Conservation (phyloP, 2,888 invertebrate genomes). For the Chironomus tentans region DNA sequence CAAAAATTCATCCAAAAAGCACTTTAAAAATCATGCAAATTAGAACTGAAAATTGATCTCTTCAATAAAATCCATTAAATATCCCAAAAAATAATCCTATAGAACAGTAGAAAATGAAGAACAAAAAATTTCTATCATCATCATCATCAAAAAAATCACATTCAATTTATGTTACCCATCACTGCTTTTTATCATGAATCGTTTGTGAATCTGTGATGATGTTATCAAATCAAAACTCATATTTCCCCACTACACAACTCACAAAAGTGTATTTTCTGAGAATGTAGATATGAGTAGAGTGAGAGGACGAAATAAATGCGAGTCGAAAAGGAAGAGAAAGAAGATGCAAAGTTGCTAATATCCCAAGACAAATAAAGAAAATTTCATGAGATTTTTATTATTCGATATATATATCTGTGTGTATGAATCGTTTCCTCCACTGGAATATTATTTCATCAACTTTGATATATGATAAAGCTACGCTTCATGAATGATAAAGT, state of each 20-base stretch:
- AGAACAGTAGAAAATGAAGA: too few relatives aligned
- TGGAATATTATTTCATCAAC: slow-evolving; percentile 25
- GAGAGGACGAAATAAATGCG: neutral
- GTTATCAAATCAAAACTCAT: slow-evolving; percentile 27
- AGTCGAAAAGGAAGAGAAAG: neutral
- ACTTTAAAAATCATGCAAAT: too few relatives aligned
- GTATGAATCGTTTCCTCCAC: neutral
- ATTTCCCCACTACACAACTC: slow-evolving; percentile 16
- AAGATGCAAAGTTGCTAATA: slow-evolving; percentile 1
- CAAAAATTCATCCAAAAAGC: too few relatives aligned
- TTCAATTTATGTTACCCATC: neutral
- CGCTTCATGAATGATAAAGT: slow-evolving; percentile 19
- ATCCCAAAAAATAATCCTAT: too few relatives aligned
- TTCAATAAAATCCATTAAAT: too few relatives aligned
- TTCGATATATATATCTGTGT: neutral
- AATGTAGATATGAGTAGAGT: neutral
- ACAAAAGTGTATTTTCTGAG: slow-evolving; percentile 3
- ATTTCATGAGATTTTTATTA: slow-evolving; percentile 21
- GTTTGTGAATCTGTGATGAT: slow-evolving; percentile 24
- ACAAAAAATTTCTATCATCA: neutral
- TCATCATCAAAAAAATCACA: neutral
- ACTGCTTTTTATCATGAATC: slow-evolving; percentile 8
- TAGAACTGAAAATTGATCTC: too few relatives aligned
- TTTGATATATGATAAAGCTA: slow-evolving; percentile 26
- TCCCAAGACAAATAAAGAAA: slow-evolving; percentile 24